Evolutionary conservation across 1,140 invertebrate species (phyloP), one percentile per base, ranked within the genome.

Genomic region (Pollicipes pollicipes): DNA sequence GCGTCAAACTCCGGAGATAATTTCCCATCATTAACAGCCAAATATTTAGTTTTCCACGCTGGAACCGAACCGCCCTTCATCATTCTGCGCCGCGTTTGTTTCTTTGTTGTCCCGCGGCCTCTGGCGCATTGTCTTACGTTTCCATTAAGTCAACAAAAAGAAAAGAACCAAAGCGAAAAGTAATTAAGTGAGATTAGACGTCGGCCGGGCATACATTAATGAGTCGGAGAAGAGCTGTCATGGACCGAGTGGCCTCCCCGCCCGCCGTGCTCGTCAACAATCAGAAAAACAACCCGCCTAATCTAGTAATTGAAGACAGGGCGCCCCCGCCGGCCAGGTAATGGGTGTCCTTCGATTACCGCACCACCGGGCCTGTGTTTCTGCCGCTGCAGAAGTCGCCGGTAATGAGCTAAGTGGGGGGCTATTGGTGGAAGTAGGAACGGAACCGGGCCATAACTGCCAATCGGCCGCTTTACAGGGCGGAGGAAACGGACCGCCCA

Each of bases 11-110:
- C 45, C n/a, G 8, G 45, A 58, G 45, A 58, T 58, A 58, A 58
- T 58, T 58, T 58, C 45, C 45, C 45, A 58, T 58, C 45, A 58
- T 58, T 58, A 58, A 58, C 45, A 58, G 45, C 45, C 45, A 58
- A 58, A 58, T 58, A 58, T 58, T 58, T 58, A 58, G 45, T 58
- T 58, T 58, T 58, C 45, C 45, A 58, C 45, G 45, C 45, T 58
- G 45, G 45, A 58, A 58, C 45, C 45, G 45, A 58, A 58, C 13
- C 45, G 45, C 45, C 45, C 45, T 58, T 58, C 45, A 58, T 58
- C 45, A 58, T 58, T 21, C 45, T 21, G 17, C 45, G 35, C n/a
- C 35, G 45, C 45, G 45, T 58, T 58, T 58, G 45, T 58, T 58
- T 58, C 45, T 58, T 58, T 58, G 45, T 58, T 58, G 45, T 58